Evolutionary conservation across 2,797 vertebrate species (phyloP), one percentile per base, ranked within the genome.

Genomic region (Ammospiza maritima): DNA sequence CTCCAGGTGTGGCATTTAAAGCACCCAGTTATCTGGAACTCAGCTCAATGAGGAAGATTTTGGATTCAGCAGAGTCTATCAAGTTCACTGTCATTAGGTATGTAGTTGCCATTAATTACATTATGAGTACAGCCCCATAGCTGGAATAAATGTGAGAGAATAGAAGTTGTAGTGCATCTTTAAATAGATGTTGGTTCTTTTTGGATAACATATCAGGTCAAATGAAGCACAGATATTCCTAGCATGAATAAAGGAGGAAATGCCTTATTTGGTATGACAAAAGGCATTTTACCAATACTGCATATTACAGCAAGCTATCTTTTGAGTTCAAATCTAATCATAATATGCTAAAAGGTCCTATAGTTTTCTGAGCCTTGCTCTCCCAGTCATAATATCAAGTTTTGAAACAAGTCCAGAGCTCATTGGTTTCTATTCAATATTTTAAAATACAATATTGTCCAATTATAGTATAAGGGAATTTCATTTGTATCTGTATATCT

Each of bases 1-100:
- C 98, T 45, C 97, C 98, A 1, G 98, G 98, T 0, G 98, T 98
- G 67, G 48, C 94, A 1, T 98, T 98, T 88, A 98, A 98, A 96
- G 98, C 98, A 38, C 98, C 98, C 81, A 98, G 98, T 89, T 98
- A 98, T 5, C 97, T 98, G 96, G 98, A 98, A 89, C 97, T 98
- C 50, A 97, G 95, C 85, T 97, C 98, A 1, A 98, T 98, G 98
- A 96, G 95, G 69, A 98, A 97, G 91, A 98, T 98, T 84, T 64
- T 98, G 94, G 98, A 98, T 70, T 98, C 98, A 5, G 96, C 97
- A 9, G 93, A 98, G 71, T 98, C 95, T 53, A 98, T 98, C 95
- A 98, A 98, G 64, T 98, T 98, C 81, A 98, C 98, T 25, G 90
- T 98, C 36, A 73, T 98, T 78, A 96, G 97, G 98, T 98, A 89